These are phyloP conservation scores for Amphipyra berbera DNA, from an alignment of 2,888 invertebrate genomes.

Conservation along the genomic window DNA sequence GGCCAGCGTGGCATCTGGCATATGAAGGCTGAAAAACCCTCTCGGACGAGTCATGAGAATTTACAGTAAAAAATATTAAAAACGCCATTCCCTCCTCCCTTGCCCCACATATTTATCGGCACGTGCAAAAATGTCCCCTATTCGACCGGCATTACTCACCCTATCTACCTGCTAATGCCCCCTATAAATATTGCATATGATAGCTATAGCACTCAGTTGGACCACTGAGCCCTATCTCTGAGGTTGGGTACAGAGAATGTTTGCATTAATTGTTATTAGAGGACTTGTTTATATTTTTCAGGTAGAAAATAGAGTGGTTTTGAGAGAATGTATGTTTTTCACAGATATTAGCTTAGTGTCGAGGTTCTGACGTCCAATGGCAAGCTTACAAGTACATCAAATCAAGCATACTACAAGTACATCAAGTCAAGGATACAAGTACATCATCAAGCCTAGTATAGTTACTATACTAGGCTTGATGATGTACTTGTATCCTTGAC, in stretches of 20 bases:
- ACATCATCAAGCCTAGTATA: no score
- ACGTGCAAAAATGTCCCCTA: constrained; percentile 81
- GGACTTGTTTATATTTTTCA: constrained; percentile 46
- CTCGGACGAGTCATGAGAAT: no score
- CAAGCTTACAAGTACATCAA: no score
- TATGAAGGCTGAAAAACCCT: no score
- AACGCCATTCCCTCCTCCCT: constrained; percentile 34
- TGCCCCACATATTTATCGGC: constrained; percentile 55
- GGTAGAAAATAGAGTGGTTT: constrained; percentile 22
- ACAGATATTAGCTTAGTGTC: not conserved
- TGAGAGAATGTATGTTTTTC: constrained; percentile 2
- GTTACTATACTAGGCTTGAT: no score
- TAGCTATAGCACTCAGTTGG: constrained; percentile 61
- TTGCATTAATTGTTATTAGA: constrained; percentile 58
- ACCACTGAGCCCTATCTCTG: constrained; percentile 53
- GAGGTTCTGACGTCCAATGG: not conserved
- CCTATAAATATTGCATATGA: constrained; percentile 84
- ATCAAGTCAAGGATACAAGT: no score
- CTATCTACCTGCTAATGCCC: constrained; percentile 81
- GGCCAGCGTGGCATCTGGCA: no score
- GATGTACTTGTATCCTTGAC: no score
- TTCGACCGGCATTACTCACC: constrained; percentile 79
- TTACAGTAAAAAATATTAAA: not conserved
- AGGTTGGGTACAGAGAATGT: constrained; percentile 40
- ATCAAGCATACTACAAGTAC: no score